Percentiles rank a stretch among this genome's conserved stretches.
Evolutionary conservation across 1,140 invertebrate genomes (phyloP).

Genomic region (Zophobas atratus): DNA sequence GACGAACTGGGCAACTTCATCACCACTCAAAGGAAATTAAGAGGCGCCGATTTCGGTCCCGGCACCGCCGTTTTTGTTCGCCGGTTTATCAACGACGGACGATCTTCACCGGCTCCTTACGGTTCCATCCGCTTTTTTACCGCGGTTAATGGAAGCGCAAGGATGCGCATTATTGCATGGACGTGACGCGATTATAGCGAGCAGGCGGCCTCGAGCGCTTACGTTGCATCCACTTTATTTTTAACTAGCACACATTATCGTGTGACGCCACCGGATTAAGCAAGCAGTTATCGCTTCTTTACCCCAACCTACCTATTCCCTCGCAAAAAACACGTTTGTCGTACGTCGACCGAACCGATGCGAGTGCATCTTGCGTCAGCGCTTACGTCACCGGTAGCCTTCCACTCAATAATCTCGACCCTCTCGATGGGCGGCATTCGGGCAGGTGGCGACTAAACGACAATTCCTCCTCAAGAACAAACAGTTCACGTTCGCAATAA

Average conservation of each 20-base stretch:
- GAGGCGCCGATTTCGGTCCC: conserved; percentile 19
- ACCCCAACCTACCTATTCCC: too few species aligned
- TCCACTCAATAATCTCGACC: too few species aligned
- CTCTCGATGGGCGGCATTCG: conserved; percentile 4
- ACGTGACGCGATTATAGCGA: conserved; percentile 13
- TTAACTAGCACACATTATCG: too few species aligned
- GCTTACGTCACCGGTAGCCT: too few species aligned
- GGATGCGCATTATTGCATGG: conserved; percentile 15
- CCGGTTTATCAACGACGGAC: conserved; percentile 9
- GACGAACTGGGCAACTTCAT: conserved; percentile 33
- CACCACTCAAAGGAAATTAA: conserved; percentile 43
- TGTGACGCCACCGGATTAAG: too few species aligned
- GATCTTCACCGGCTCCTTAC: neutral
- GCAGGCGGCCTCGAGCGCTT: neutral
- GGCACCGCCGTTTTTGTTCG: conserved; percentile 3
- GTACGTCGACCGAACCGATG: too few species aligned
- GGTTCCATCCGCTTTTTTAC: neutral
- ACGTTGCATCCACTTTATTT: too few species aligned
- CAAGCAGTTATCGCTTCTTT: too few species aligned
- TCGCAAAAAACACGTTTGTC: too few species aligned
- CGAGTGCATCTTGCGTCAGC: too few species aligned
- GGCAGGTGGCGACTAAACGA: conserved; percentile 24
- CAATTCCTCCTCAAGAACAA: conserved; percentile 38
- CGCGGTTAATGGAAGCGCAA: conserved; percentile 19
- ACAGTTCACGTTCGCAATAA: conserved; percentile 53